phyloP scores from a whole-genome alignment of 1,140 invertebrate species.

The Caerostris darwini region DNA sequence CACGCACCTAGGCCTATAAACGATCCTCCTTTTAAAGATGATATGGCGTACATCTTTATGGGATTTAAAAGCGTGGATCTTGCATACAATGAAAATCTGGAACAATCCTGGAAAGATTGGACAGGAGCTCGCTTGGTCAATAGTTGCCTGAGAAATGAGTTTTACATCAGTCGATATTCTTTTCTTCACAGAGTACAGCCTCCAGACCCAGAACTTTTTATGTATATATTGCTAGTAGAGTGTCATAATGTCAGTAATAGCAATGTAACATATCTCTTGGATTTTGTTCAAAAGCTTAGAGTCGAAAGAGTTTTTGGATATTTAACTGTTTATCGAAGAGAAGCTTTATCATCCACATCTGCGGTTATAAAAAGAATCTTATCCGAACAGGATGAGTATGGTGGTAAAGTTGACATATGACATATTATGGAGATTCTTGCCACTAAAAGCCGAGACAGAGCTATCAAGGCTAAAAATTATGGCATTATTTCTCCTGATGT shows the following conservation, averaged over 20 bases:
- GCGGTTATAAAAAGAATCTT: slow-evolving; percentile 64
- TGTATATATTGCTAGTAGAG: slow-evolving; percentile 83
- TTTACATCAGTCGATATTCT: slow-evolving; percentile 82
- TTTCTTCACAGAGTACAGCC: slow-evolving; percentile 82
- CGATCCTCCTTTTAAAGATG: slow-evolving; percentile 66
- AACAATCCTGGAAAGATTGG: slow-evolving; percentile 84
- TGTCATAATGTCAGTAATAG: slow-evolving; percentile 80
- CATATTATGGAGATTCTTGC: slow-evolving; percentile 61
- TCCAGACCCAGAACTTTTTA: slow-evolving; percentile 82
- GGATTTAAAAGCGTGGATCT: slow-evolving; percentile 82
- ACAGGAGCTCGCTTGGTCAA: slow-evolving; percentile 83
- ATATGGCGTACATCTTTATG: slow-evolving; percentile 81
- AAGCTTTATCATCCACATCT: slow-evolving; percentile 80
- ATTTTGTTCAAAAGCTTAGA: slow-evolving; percentile 82
- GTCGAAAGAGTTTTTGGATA: slow-evolving; percentile 82
- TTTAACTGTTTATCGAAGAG: slow-evolving; percentile 81
- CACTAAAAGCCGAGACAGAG: slow-evolving; percentile 10
- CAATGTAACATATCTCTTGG: slow-evolving; percentile 80
- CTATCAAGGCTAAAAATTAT: not conserved
- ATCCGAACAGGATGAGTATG: slow-evolving; percentile 50
- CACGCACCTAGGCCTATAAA: not conserved
- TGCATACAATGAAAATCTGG: slow-evolving; percentile 80
- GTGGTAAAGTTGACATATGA: slow-evolving; percentile 69
- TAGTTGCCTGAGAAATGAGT: slow-evolving; percentile 82
- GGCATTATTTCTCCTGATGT: not conserved